Base-by-base conservation (phyloP, 2,797 vertebrate genomes). In the Oreonectes daqikongensis region DNA sequence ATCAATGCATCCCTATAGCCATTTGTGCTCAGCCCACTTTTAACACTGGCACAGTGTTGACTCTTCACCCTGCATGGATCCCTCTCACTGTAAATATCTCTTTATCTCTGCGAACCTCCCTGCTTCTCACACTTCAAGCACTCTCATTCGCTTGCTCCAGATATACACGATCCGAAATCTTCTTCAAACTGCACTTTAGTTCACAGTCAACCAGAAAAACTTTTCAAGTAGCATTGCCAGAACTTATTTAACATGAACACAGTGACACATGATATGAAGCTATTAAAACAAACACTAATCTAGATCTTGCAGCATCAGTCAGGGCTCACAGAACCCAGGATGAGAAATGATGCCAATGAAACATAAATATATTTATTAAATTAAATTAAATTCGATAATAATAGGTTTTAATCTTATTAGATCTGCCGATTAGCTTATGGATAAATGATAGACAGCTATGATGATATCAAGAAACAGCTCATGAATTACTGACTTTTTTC, bases 1-100 rank as follows among this genome's bases (percentile, higher is more conserved):
- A 65, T 63, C 66, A 60, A 64, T 38, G 53, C 75, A 57, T 79
- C 72, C 55, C 78, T 50, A 35, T 71, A 81, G 72, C 60, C 76
- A 81, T 83, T 32, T 67, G 26, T 59, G 24, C 35, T 61, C 69
- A 69, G 40, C 60, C 24, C 83, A 10, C 82, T 69, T 26, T 48
- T 5, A 26, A 66, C 40, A 22, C 52, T 61, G 74, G 53, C 18
- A n/a, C 63, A 48, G 35, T 48, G 9, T 67, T 64, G 30, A 70
- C 80, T 68, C 32, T 68, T 60, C 28, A 72, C 64, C 42, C 60
- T 50, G 38, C 40, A 40, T 76, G 9, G n/a, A 32, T 55, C 35
- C 0, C 61, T 53, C 46, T 75, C 9, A 17, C 1, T 30, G 57
- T 60, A 5, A 32, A 22, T 74, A 40, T 64, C 46, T 30, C 46